These are phyloP conservation scores for Drosophila santomea DNA, from an alignment of 1,140 invertebrate species.

Conservation along the genomic window DNA sequence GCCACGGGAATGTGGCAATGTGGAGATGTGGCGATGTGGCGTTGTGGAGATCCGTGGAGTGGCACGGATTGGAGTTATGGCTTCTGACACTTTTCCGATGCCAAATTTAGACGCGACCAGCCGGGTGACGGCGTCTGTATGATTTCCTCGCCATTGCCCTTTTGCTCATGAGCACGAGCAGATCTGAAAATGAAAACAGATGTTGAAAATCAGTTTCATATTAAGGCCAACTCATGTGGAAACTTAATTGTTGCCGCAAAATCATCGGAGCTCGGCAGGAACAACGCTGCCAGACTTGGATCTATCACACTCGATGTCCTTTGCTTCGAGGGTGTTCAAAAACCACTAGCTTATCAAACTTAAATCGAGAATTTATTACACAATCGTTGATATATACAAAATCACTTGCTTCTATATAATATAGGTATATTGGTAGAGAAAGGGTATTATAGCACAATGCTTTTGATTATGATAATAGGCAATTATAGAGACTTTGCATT, in stretches of 20 bases:
- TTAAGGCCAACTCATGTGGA: slow-evolving; percentile 82
- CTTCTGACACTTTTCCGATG: slow-evolving; percentile 67
- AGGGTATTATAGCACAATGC: no score
- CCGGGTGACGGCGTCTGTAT: slow-evolving; percentile 55
- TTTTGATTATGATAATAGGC: no score
- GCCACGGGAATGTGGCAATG: background rate
- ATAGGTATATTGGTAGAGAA: no score
- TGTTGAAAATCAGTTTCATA: slow-evolving; percentile 84
- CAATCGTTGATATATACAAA: background rate
- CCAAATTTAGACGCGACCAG: slow-evolving; percentile 62
- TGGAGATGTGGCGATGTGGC: no score
- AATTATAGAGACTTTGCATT: no score
- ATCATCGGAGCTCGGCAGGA: slow-evolving; percentile 7
- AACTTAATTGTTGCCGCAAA: slow-evolving; percentile 81
- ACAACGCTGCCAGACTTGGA: slow-evolving; percentile 18
- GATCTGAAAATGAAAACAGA: slow-evolving; percentile 81
- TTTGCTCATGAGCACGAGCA: slow-evolving; percentile 41
- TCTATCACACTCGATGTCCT: slow-evolving; percentile 56
- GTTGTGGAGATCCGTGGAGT: slow-evolving; percentile 1
- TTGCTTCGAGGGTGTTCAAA: slow-evolving; percentile 38
- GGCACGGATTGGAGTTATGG: slow-evolving; percentile 57
- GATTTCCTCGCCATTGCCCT: slow-evolving; percentile 71
- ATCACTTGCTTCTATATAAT: background rate
- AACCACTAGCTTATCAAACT: background rate
- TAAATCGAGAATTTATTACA: background rate